phyloP scores from a whole-genome alignment of 2,888 invertebrate species.

The Cheiracanthium punctorium region DNA sequence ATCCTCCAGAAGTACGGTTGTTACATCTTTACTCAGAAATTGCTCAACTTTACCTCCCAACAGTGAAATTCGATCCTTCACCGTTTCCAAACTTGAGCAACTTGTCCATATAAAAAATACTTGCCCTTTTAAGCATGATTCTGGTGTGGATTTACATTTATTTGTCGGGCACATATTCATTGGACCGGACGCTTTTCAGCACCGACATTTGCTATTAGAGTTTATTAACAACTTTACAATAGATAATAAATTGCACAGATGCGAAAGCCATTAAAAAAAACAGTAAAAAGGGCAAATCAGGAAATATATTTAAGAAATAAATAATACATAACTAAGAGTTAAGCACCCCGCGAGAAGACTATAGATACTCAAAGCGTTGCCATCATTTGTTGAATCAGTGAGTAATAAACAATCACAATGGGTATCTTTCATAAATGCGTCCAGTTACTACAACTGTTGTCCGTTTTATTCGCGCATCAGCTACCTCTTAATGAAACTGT shows the following conservation, averaged over 20 bases:
- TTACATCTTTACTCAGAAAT: conserved; percentile 50
- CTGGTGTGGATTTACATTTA: conserved; percentile 55
- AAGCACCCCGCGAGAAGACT: conserved; percentile 37
- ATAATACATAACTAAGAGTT: conserved; percentile 33
- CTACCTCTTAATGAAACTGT: no score
- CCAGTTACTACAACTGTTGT: no score
- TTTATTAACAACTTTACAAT: conserved; percentile 38
- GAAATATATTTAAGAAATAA: conserved; percentile 31
- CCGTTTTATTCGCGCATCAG: no score
- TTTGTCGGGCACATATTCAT: conserved; percentile 66
- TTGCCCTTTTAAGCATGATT: conserved; percentile 65
- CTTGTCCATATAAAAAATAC: conserved; percentile 52
- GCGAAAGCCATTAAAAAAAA: conserved; percentile 23
- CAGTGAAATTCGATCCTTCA: conserved; percentile 34
- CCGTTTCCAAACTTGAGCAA: conserved; percentile 12
- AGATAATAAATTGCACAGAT: conserved; percentile 13
- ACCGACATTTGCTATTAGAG: conserved; percentile 65
- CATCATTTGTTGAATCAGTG: conserved; percentile 5
- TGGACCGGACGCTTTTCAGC: conserved; percentile 68
- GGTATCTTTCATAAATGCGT: no score
- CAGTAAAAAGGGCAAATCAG: background rate
- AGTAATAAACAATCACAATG: background rate
- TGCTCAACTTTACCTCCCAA: conserved; percentile 62
- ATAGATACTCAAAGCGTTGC: conserved; percentile 38
- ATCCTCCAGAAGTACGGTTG: conserved; percentile 55